Evolutionary conservation across 2,888 invertebrate genomes (phyloP).

Genomic region (Chaetogeoica ovagalla): DNA sequence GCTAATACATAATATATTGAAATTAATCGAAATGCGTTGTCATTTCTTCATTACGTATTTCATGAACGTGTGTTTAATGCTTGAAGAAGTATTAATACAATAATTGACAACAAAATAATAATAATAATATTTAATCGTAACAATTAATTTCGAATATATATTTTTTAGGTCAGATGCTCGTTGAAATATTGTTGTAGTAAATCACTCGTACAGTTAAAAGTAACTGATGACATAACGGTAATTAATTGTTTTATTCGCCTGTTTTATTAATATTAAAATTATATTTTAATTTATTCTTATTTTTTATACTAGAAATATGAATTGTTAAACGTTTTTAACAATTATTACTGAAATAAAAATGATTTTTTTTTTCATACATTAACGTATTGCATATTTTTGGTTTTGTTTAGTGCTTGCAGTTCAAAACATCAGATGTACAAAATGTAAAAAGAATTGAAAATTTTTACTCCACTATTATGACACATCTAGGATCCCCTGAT

Average conservation of each 20-base stretch:
- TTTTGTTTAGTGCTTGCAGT: conserved; percentile 41
- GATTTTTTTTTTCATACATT: not conserved
- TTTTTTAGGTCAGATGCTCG: conserved; percentile 37
- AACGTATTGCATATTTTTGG: not conserved
- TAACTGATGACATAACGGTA: conserved; percentile 36
- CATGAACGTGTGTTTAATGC: no score
- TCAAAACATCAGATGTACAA: conserved; percentile 44
- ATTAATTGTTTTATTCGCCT: no score
- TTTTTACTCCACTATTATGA: conserved; percentile 40
- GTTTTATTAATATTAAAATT: no score
- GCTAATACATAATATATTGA: no score
- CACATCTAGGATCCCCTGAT: conserved; percentile 31
- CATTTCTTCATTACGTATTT: no score
- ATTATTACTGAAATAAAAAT: not conserved
- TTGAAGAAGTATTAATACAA: no score
- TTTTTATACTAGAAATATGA: no score
- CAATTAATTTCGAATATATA: not conserved
- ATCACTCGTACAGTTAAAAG: conserved; percentile 30
- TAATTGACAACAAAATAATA: no score
- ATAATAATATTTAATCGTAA: not conserved
- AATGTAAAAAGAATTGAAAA: conserved; percentile 37
- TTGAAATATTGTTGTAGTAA: conserved; percentile 36
- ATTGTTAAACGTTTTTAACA: no score
- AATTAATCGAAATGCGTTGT: no score
- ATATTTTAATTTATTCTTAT: no score